Evolutionary conservation across 1,140 invertebrate genomes (phyloP).

Genomic region (Limonius californicus): DNA sequence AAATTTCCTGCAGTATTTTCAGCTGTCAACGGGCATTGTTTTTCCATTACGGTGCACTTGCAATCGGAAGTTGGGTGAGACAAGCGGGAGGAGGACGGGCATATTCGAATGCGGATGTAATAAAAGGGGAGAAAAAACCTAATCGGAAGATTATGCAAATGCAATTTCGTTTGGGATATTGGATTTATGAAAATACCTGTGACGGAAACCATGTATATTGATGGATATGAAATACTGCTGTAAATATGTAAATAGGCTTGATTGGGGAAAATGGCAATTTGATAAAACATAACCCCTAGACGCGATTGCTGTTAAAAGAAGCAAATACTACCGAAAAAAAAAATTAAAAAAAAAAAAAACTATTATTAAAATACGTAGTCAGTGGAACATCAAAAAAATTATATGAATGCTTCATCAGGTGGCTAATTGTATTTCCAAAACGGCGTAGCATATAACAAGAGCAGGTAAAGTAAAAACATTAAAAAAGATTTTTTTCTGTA

Average conservation of each 20-base stretch:
- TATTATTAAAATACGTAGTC: too few species aligned
- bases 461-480: too few species aligned
- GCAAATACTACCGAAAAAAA: too few species aligned
- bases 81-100: background rate
- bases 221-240: slow-evolving; percentile 30
- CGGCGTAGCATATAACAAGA: too few species aligned
- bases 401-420: too few species aligned
- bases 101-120: background rate
- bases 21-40: background rate
- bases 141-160: slow-evolving; percentile 46
- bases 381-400: too few species aligned
- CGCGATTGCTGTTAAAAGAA: too few species aligned
- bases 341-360: too few species aligned
- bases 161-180: slow-evolving; percentile 46
- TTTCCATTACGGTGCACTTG: slow-evolving; percentile 11
- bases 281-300: too few species aligned
- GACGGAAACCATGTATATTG: slow-evolving; percentile 28
- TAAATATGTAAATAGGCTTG: slow-evolving; percentile 12
- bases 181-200: slow-evolving; percentile 43
- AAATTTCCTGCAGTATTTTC: slow-evolving; percentile 4
- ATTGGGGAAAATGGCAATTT: slow-evolving; percentile 10
- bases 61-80: slow-evolving; percentile 3
- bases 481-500: too few species aligned
- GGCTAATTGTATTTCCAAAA: too few species aligned
- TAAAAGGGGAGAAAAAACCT: slow-evolving; percentile 24